phyloP scores from a whole-genome alignment of 2,113 vertebrate species.

The Leptodactylus fuscus region DNA sequence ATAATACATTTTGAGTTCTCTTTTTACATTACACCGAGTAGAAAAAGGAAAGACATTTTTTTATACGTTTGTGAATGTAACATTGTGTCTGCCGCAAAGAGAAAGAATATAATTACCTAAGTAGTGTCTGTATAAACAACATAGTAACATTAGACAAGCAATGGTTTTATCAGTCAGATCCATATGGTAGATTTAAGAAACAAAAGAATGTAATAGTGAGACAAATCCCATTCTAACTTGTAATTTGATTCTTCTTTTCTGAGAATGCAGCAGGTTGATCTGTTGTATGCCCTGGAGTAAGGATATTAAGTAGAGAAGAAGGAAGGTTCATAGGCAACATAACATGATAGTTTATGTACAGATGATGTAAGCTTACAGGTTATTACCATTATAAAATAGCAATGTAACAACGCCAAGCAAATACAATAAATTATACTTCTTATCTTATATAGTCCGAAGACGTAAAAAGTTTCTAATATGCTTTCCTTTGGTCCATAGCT shows the following conservation, averaged over 20 bases:
- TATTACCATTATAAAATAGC: constrained; percentile 6
- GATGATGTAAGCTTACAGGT: constrained; percentile 7
- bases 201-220: constrained; percentile 42
- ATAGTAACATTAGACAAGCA: constrained; percentile 47
- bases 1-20: background rate
- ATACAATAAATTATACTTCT: background rate
- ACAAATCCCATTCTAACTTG: constrained; percentile 44
- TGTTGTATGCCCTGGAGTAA: constrained; percentile 29
- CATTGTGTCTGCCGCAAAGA: background rate
- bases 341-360: background rate
- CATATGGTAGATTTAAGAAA: constrained; percentile 36
- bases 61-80: background rate
- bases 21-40: background rate
- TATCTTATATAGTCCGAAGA: background rate
- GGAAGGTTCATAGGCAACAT: constrained; percentile 17
- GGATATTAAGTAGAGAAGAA: constrained; percentile 18
- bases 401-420: background rate
- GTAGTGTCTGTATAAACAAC: constrained; percentile 2
- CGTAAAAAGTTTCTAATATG: background rate
- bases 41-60: background rate
- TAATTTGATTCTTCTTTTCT: constrained; percentile 41
- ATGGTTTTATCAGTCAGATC: constrained; percentile 36
- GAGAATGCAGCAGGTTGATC: constrained; percentile 24
- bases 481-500: background rate
- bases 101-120: constrained; percentile 17